phyloP scores from a whole-genome alignment of 1,140 invertebrate species.

The Hormaphis cornu region DNA sequence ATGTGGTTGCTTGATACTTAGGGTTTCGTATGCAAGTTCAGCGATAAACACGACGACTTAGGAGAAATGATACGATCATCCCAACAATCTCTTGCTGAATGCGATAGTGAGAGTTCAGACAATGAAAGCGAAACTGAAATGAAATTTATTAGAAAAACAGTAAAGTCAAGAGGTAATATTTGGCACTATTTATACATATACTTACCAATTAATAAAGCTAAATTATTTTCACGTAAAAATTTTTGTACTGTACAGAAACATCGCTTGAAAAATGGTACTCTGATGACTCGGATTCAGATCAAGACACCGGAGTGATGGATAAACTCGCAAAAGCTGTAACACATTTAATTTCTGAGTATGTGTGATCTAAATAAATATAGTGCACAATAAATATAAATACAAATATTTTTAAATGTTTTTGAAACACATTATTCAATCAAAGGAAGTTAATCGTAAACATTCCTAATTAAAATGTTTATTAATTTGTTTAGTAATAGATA shows the following conservation, averaged over 20 bases:
- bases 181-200: too few species aligned
- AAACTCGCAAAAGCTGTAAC: constrained; percentile 61
- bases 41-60: neutral
- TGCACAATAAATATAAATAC: too few species aligned
- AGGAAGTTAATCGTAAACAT: too few species aligned
- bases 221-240: neutral
- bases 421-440: too few species aligned
- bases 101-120: constrained; percentile 9
- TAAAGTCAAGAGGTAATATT: constrained; percentile 1
- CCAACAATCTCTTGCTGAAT: constrained; percentile 4
- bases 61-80: constrained; percentile 1
- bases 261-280: constrained; percentile 42
- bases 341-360: constrained; percentile 59
- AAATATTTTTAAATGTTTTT: too few species aligned
- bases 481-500: too few species aligned
- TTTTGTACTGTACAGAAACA: constrained; percentile 6
- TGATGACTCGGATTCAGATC: constrained; percentile 70
- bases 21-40: constrained; percentile 7
- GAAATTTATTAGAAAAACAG: constrained; percentile 27
- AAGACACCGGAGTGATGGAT: constrained; percentile 59
- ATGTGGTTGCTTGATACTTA: neutral
- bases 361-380: neutral
- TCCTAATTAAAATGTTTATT: too few species aligned
- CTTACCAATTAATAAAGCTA: neutral
- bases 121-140: constrained; percentile 29